Base-by-base conservation (phyloP, 1,140 invertebrate genomes). In the Papilio xuthus region DNA sequence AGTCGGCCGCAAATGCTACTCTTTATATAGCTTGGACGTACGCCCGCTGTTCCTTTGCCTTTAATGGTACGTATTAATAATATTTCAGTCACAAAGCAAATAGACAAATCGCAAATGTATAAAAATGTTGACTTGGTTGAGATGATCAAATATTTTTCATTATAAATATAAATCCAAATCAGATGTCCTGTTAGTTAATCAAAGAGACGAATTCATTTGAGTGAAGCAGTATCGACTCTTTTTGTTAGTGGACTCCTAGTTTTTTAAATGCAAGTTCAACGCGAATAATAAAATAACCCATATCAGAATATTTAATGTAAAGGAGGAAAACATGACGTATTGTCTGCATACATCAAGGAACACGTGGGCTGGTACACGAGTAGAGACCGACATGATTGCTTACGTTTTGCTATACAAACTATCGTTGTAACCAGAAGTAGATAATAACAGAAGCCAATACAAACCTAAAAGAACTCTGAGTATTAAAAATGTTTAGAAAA, bases 1-100 rank as follows among this genome's bases (percentile, higher is more conserved):
- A 72, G 70, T 23, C 20, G 70, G 10, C 70, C 37, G 70, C 70
- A 72, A 72, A 72, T 72, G 42, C 28, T 20, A 15, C 32, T n/a
- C 70, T 72, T 20, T 72, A 72, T 42, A 13, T 72, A 72, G 70
- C n/a, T 41, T 41, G n/a, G 10, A 42, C 37, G 70, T 42, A 4
- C 70, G 41, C 70, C 15, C 70, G 32, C n/a, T 41, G 20, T 72
- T 20, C 32, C n/a, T 44, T 72, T 72, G 37, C 70, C 70, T 44
- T 72, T 47, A 72, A 72, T 42, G 70, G 70, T 20, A 13, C 2
- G 3, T 18, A 44, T 72, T 72, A 26, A 23, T 44, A 70, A 9
- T 7, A 41, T 20, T 44, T 72, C 10, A n/a, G n/a, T n/a, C n/a
- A n/a, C n/a, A n/a, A n/a, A n/a, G n/a, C n/a, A n/a, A n/a, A n/a